Base-by-base conservation (phyloP, 2,888 invertebrate species). In the Chirona hameri region DNA sequence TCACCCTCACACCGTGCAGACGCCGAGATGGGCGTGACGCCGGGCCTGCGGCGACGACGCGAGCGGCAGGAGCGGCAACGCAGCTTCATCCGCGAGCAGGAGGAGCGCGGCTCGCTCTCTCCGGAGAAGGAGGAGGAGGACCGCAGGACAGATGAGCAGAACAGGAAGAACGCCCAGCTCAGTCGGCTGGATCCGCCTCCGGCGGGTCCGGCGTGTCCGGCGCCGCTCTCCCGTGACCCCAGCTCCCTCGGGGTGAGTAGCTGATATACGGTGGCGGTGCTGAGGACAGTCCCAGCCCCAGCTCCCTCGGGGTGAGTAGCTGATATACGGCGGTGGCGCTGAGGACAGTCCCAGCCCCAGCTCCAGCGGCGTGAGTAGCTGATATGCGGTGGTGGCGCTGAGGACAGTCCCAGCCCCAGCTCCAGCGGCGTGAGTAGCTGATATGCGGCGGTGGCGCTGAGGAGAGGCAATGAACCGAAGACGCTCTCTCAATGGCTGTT, bases 41-140 rank as follows among this genome's bases (percentile, higher is more conserved):
- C 95, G 79, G 94, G 94, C 82, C 89, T 96, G 84, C 91, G 93
- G 86, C 91, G 95, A 86, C 90, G 96, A 84, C 90, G 95, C 84
- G 95, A 95, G 85, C 91, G 96, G 85, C 95, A 93, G 80, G 95
- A 95, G 86, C 91, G 96, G 84, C 95, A 96, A 87, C 92, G 94
- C 83, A 94, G 93, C 87, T 94, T 95, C 87, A 93, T 95, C 86
- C 91, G 92, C 86, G 95, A 95, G 86, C 95, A 94, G 87, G 86
- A 86, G 84, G 85, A 85, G 79, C 83, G 85, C n/a, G 81, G 83
- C 57, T 85, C 85, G 21, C 84, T 83, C 72, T 84, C 84, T 18
- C 84, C 85, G 12, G 85, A 85, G 81, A 80, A 79, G 76, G 76
- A 76, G 24, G 39, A 46, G 29, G 69, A 27, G 24, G 46, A 24